Evolutionary conservation across 2,797 vertebrate species (phyloP).

Genomic region (Aphelocoma californica): DNA sequence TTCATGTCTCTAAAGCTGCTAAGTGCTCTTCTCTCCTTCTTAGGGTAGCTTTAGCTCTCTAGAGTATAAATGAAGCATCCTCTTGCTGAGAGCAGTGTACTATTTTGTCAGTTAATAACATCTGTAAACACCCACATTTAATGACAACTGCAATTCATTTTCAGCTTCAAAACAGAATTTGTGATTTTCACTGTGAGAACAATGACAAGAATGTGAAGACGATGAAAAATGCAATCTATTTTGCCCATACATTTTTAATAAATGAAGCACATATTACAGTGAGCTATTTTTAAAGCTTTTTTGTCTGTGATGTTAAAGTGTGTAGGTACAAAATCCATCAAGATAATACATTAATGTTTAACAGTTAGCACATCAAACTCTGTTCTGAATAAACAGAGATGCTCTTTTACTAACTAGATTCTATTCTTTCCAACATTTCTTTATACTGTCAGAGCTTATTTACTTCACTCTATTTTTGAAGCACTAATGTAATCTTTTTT

Average conservation of each 20-base stretch:
- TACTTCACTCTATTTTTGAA: conserved; percentile 36
- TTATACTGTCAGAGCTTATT: conserved; percentile 52
- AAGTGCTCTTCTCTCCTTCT: neutral
- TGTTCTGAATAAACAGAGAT: conserved; percentile 45
- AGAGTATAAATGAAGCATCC: conserved; percentile 11
- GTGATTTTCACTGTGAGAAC: neutral
- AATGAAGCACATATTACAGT: conserved; percentile 3
- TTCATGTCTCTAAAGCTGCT: neutral
- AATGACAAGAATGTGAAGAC: neutral
- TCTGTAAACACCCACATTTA: conserved; percentile 37
- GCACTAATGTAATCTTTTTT: conserved; percentile 16
- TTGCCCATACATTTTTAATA: conserved; percentile 36
- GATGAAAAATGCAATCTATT: conserved; percentile 19
- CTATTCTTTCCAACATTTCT: conserved; percentile 2
- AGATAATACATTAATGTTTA: conserved; percentile 54
- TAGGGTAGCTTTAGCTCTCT: neutral
- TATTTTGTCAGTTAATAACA: conserved; percentile 45
- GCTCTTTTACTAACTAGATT: conserved; percentile 12
- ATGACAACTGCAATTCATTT: conserved; percentile 39
- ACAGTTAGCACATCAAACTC: conserved; percentile 41
- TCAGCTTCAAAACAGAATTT: conserved; percentile 17
- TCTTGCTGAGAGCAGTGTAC: neutral
- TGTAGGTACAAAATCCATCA: conserved; percentile 56
- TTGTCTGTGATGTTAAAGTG: conserved; percentile 10
- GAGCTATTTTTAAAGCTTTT: conserved; percentile 40